Conservation (phyloP, 2,113 vertebrate species). For the Eclectus roratus region DNA sequence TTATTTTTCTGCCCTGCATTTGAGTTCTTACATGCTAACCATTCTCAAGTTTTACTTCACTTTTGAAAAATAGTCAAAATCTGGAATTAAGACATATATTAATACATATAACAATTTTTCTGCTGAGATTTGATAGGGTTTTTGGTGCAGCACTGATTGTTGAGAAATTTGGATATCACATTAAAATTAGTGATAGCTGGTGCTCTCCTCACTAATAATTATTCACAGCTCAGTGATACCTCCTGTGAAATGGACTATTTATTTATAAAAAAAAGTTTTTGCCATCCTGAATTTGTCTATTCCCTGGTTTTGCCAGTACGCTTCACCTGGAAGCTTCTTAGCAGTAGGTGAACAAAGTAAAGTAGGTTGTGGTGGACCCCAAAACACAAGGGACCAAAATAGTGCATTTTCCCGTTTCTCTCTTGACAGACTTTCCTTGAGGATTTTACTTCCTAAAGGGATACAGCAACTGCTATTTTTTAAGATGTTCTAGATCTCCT, state of each 20-base stretch:
- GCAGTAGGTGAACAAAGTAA: neutral
- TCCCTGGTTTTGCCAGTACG: neutral
- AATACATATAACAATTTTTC: neutral
- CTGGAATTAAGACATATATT: neutral
- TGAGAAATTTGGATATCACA: neutral
- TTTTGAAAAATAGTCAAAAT: neutral
- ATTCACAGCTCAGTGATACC: neutral
- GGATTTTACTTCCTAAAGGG: neutral
- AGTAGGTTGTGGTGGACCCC: neutral
- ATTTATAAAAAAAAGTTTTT: neutral
- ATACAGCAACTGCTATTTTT: neutral
- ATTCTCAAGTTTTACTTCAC: neutral
- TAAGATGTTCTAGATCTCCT: neutral
- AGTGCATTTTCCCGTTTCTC: neutral
- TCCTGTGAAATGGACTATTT: neutral
- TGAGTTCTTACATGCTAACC: neutral
- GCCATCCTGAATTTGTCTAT: neutral
- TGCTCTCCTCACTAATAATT: neutral
- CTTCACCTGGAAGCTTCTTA: neutral
- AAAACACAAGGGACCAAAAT: neutral
- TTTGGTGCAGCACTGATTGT: neutral
- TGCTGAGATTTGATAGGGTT: neutral
- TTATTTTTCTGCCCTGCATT: neutral
- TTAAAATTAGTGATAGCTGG: neutral
- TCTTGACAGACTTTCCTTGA: neutral